Base-by-base conservation (phyloP, 2,888 invertebrate species). In the Mythimna impura region DNA sequence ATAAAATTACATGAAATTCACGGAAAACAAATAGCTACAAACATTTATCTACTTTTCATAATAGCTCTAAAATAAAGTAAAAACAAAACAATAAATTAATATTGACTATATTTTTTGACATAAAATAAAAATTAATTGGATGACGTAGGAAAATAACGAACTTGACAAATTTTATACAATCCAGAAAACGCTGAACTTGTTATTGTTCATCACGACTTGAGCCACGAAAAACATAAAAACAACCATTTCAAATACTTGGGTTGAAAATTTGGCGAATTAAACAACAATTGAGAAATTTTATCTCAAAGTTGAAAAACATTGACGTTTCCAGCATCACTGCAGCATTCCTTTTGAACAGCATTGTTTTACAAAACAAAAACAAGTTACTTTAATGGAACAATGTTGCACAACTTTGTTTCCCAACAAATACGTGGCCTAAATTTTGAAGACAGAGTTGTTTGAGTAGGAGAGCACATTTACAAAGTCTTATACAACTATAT, bases 61-160 rank as follows among this genome's bases (percentile, higher is more conserved):
- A 50, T 72, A 50, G 14, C 12, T 47, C 3, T 25, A 69, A 34
- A 71, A 43, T 10, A 8, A 30, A 36, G 10, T 25, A 40, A 58
- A 50, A 78, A 77, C 14, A 36, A 78, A 72, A 72, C 71, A 58
- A 76, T 34, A 52, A n/a, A 50, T 40, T 25, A 4, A 34, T 40
- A 67, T 50, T 63, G 12, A n/a, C 52, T 63, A 34, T n/a, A 34
- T n/a, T 54, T 47, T 47, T 60, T 36, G 4, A 34, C 30, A 25
- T 50, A 22, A 20, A 40, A 52, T 58, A 17, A 47, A 30, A 22
- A 60, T 47, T 36, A 30, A 20, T 20, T 47, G 47, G 17, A 20
- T 54, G 12, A 77, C 60, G 58, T 52, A 50, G 54, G 36, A 20
- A 64, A 52, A 54, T 40, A 40, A 60, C 5, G 9, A 50, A 62